Conservation (phyloP, 2,797 vertebrate genomes). For the Delichon dasypus region DNA sequence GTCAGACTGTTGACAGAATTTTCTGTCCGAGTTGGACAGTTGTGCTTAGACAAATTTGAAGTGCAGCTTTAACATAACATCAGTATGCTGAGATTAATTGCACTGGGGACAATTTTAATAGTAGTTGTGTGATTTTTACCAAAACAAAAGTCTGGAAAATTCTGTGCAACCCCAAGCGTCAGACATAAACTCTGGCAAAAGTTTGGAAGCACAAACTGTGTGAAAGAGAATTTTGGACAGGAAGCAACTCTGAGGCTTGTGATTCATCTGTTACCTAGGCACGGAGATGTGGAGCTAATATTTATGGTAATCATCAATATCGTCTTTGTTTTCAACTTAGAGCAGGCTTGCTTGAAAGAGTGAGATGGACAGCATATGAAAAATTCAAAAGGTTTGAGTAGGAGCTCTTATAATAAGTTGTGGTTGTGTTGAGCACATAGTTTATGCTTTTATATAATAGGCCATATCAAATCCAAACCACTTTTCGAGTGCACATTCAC, state of each 20-base stretch:
- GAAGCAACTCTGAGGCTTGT: neutral
- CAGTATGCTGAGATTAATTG: neutral
- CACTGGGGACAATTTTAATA: neutral
- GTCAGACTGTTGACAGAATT: neutral
- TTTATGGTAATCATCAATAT: neutral
- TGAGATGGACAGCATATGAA: neutral
- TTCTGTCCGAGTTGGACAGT: neutral
- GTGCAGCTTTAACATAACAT: neutral
- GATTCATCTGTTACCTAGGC: rapidly evolving
- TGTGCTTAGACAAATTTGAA: neutral
- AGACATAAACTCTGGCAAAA: rapidly evolving
- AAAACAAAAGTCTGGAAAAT: neutral
- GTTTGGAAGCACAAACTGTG: neutral
- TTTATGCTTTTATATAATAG: neutral
- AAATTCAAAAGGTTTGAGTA: neutral
- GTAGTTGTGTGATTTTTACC: neutral
- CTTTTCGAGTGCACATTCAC: neutral
- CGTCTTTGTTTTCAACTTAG: neutral
- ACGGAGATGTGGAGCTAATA: neutral
- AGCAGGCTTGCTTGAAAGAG: neutral
- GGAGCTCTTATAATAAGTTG: neutral
- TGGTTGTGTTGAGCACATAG: rapidly evolving
- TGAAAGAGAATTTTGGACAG: neutral
- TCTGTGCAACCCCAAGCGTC: rapidly evolving
- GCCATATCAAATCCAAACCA: neutral